Base-by-base conservation (phyloP, 2,888 invertebrate genomes). In the Biston betularia region DNA sequence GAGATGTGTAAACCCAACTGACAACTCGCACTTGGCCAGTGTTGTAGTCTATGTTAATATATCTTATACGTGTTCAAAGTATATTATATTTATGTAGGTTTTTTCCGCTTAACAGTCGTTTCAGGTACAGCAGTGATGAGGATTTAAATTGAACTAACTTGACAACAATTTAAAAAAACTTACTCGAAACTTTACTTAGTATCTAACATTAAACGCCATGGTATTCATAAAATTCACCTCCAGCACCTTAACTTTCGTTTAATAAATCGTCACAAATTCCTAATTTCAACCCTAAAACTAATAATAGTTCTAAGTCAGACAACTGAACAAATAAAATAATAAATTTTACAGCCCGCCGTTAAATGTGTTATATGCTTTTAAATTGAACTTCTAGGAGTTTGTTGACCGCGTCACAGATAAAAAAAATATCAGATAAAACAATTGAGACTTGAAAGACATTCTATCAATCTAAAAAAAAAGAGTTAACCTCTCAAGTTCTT, bases 301-400 rank as follows among this genome's bases (percentile, higher is more conserved):
- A 35, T 14, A 54, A n/a, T 44, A 44, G 12, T 42, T 12, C 24
- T 54, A 40, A 49, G 40, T 49, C 58, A 58, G 56, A 49, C 38
- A 35, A 58, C 46, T 42, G 49, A 58, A 49, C 42, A 49, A 58
- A 49, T 49, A 49, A 58, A 50, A 58, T 49, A 8, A 58, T 49
- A 24, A 33, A 58, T 58, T 58, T 49, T 49, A 58, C 33, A 35
- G 1, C 24, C 24, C 9, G 15, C 38, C 12, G 42, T 58, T 49
- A 58, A 49, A 42, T n/a, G 24, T 24, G 24, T 24, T 24, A 24
- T 0, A 15, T 58, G 42, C 40, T 58, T 6, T 48, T 14, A 48
- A 11, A 24, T 58, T 48, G 15, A 24, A 42, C 24, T 49, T 48
- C 49, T 24, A 58, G 45, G 45, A 58, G 40, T 58, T 58, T 58